Conservation (phyloP, 2,888 invertebrate species). For the Thecocarcelia acutangulata region DNA sequence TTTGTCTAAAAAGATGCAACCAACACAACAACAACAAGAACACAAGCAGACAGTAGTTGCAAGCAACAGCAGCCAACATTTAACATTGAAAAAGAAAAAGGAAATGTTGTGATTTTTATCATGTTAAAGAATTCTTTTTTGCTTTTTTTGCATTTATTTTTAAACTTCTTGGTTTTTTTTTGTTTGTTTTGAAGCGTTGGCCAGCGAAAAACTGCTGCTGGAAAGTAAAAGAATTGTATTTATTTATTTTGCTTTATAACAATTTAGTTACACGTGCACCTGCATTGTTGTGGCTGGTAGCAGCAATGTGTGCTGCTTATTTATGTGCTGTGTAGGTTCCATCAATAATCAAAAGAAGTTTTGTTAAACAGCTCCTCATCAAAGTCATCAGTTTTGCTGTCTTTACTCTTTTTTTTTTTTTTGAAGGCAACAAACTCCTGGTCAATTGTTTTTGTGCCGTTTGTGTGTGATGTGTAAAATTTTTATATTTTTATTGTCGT, state of each 20-base stretch:
- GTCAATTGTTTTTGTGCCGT: slow-evolving; percentile 43
- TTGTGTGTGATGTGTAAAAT: slow-evolving; percentile 56
- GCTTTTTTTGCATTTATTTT: slow-evolving; percentile 9
- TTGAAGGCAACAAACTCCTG: background rate
- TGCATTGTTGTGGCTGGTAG: slow-evolving; percentile 49
- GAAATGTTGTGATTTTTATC: slow-evolving; percentile 69
- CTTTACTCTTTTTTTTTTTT: background rate
- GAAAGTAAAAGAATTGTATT: slow-evolving; percentile 2
- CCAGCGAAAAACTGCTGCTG: background rate
- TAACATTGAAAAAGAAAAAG: slow-evolving; percentile 70
- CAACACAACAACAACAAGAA: slow-evolving; percentile 32
- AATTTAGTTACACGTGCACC: slow-evolving; percentile 67
- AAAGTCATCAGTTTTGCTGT: slow-evolving; percentile 32
- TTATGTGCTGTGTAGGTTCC: slow-evolving; percentile 57
- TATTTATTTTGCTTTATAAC: slow-evolving; percentile 41
- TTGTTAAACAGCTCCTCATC: slow-evolving; percentile 33
- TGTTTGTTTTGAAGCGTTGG: slow-evolving; percentile 10
- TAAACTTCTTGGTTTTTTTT: slow-evolving; percentile 15
- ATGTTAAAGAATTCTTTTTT: slow-evolving; percentile 58
- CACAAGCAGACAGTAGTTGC: slow-evolving; percentile 35
- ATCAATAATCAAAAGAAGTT: slow-evolving; percentile 44
- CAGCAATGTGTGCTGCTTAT: background rate
- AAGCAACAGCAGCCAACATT: slow-evolving; percentile 35
- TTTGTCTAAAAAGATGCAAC: slow-evolving; percentile 66
- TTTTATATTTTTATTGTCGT: slow-evolving; percentile 63